Conservation (phyloP, 2,797 vertebrate genomes). For the Avahi laniger region DNA sequence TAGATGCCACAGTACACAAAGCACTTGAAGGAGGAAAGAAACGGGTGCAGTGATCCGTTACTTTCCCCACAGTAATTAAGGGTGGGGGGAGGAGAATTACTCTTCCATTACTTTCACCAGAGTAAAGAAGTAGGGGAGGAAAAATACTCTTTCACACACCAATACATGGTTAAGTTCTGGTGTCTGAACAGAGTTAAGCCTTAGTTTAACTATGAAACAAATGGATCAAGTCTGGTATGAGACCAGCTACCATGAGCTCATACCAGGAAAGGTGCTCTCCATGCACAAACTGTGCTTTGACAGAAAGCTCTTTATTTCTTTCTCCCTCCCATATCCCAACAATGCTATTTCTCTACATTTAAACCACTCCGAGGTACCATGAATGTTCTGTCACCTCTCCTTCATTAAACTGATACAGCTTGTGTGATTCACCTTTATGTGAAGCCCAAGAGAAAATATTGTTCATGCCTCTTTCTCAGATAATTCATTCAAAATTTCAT, state of each 20-base stretch:
- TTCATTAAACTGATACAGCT: slow-evolving; percentile 47
- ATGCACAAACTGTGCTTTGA: slow-evolving; percentile 51
- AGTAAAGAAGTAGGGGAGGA: not conserved
- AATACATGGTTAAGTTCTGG: not conserved
- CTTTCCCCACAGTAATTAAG: not conserved
- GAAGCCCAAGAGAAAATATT: slow-evolving; percentile 31
- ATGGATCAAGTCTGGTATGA: slow-evolving; percentile 18
- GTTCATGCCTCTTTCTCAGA: slow-evolving; percentile 11
- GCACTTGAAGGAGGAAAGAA: not conserved
- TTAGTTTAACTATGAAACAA: not conserved
- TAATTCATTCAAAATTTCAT: slow-evolving; percentile 25
- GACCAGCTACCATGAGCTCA: not conserved
- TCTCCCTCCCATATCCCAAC: not conserved
- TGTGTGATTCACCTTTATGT: not conserved
- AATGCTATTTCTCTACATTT: slow-evolving; percentile 49
- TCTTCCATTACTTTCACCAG: not conserved
- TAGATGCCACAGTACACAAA: not conserved
- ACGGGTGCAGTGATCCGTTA: not conserved
- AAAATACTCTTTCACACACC: not conserved
- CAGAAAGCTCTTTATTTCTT: slow-evolving; percentile 56
- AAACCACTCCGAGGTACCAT: slow-evolving; percentile 23
- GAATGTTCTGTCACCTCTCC: slow-evolving; percentile 58
- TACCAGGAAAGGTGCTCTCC: slow-evolving; percentile 59
- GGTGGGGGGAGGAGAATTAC: not conserved
- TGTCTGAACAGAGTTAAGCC: not conserved